Evolutionary conservation across 1,140 invertebrate genomes (phyloP), one percentile per base, ranked within the genome.

Genomic region (Bombus pyrosoma): DNA sequence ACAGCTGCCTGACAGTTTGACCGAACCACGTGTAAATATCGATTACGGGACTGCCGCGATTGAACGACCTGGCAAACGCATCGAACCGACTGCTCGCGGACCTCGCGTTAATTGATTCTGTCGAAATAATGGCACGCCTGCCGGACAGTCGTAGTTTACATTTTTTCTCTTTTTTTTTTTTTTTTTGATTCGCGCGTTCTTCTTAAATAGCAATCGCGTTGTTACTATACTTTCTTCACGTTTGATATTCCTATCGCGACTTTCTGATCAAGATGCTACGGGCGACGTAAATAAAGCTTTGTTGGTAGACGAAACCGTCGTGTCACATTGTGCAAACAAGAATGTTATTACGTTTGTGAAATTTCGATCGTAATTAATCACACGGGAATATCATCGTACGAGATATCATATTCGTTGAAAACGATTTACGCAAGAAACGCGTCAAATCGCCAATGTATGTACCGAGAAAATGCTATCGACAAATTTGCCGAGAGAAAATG

Each of bases 51-150:
- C 32, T 37, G 83, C 62, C 66, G 79, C 87, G 88, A 86, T 88
- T 81, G 78, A 84, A 79, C 88, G 81, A 79, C 62, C 83, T 57
- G 78, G 83, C 77, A 79, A 88, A 88, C 73, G 87, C 73, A 53
- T 34, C 64, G 68, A 28, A 72, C 71, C 86, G 77, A 28, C 22
- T 66, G 86, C n/a, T 43, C 53, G 18, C 32, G n/a, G n/a, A 41
- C n/a, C 41, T 41, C 59, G 34, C 43, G 83, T 81, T 88, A 78
- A 89, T 89, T 88, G 84, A 81, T 88, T 87, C 47, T 37, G 76
- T 66, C 37, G 57, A 75, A 84, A 88, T 85, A 88, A 87, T 87
- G 68, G 71, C 74, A 82, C 18, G 25, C 64, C 47, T 66, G 4
- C 5, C 12, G 32, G 25, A 66, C 18, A 47, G 72, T 34, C 10